These are phyloP conservation scores for Thalassoma bifasciatum DNA, from an alignment of 2,113 vertebrate species.

Conservation along the genomic window DNA sequence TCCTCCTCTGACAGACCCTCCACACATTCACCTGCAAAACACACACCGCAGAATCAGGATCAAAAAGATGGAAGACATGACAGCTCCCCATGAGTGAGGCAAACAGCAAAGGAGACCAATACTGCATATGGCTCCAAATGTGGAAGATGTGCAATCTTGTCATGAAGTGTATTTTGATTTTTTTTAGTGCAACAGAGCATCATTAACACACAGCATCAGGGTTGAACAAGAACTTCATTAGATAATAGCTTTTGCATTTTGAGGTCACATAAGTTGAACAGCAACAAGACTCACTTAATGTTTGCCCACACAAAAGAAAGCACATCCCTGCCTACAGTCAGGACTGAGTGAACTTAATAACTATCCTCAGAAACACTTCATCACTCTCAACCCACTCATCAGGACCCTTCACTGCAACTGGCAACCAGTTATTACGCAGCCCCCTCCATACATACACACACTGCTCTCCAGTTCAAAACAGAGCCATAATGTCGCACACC, in stretches of 20 bases:
- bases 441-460: slow-evolving; percentile 39
- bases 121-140: too few species aligned
- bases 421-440: slow-evolving; percentile 71
- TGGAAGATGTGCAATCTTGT: too few species aligned
- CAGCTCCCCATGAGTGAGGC: too few species aligned
- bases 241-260: slow-evolving; percentile 18
- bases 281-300: slow-evolving; percentile 37
- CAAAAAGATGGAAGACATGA: too few species aligned
- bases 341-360: slow-evolving; percentile 66
- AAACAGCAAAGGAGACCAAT: too few species aligned
- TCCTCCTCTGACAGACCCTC: slow-evolving; percentile 94
- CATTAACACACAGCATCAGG: too few species aligned
- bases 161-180: too few species aligned
- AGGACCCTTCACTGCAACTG: slow-evolving; percentile 50
- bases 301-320: slow-evolving; percentile 32
- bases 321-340: slow-evolving; percentile 23
- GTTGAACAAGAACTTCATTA: background rate
- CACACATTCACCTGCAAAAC: slow-evolving; percentile 88
- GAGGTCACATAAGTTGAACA: slow-evolving; percentile 6
- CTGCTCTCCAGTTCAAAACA: slow-evolving; percentile 40
- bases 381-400: slow-evolving; percentile 61
- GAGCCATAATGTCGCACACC: slow-evolving; percentile 53
- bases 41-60: slow-evolving; percentile 3
- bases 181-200: too few species aligned
- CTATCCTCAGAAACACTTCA: slow-evolving; percentile 63